Evolutionary conservation across 2,888 invertebrate genomes (phyloP), one percentile per base, ranked within the genome.

Genomic region (Agapetus fuscipes): DNA sequence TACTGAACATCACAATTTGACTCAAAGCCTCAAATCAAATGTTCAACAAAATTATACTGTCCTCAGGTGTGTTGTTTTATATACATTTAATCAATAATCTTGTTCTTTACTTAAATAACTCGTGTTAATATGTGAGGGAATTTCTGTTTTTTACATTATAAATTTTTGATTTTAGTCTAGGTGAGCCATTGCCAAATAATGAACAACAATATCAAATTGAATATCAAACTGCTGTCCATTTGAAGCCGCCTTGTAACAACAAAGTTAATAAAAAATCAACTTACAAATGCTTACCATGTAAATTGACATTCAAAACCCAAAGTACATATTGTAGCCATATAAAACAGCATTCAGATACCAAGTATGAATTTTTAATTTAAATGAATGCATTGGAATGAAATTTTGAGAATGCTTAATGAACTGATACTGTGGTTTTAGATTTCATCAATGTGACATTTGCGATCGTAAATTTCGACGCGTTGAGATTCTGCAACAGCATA

Each of bases 251-350:
- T n/a, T n/a, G n/a, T n/a, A n/a, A n/a, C n/a, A n/a, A n/a, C n/a
- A n/a, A n/a, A n/a, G n/a, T n/a, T n/a, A 27, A 27, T 27, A 27
- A 4, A 11, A 27, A 27, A 11, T 7, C 31, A 12, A 16, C 34
- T 20, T 43, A 30, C 27, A 43, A 35, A 20, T 43, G 42, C 39
- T 26, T 43, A 25, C 34, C 42, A 5, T 43, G 42, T 24, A 34
- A 29, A 32, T 20, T 43, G 3, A 39, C 38, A 12, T 43, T 43
- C 24, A 43, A 12, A 28, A 27, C 38, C 2, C 25, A 31, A 31
- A 39, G 24, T 12, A 31, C 28, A 4, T 39, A 39, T 38, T 16
- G 31, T 11, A 12, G 27, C 13, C 42, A 43, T 20, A 43, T 28
- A 31, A 43, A 38, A 27, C 17, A 31, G n/a, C 42, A 43, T 30